These are phyloP conservation scores for Acanthurus lineatus DNA, from an alignment of 2,797 vertebrate genomes.

Conservation along the genomic window DNA sequence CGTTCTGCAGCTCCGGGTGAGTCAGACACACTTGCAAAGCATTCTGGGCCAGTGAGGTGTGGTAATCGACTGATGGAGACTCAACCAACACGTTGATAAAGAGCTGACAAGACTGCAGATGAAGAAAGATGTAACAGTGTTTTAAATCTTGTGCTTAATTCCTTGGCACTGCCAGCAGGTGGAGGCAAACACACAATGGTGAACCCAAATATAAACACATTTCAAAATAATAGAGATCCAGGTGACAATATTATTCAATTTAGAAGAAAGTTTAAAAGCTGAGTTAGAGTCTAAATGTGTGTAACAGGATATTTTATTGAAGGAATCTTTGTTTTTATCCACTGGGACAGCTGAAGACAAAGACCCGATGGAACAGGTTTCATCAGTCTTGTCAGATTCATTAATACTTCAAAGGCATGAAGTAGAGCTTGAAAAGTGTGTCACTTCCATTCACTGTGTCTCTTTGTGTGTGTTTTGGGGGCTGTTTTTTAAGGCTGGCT, in stretches of 20 bases:
- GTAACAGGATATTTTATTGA: constrained; percentile 29
- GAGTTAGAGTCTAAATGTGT: constrained; percentile 7
- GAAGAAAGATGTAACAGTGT: not conserved
- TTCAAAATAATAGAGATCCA: not conserved
- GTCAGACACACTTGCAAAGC: constrained; percentile 95
- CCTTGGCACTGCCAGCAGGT: constrained; percentile 53
- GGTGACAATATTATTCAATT: constrained; percentile 5
- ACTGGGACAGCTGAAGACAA: constrained; percentile 42
- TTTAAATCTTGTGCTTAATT: not conserved
- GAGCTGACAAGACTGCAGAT: constrained; percentile 93
- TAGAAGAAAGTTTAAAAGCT: not conserved
- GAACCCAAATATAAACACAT: not conserved
- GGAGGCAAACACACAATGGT: constrained; percentile 55
- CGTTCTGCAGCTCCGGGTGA: constrained; percentile 95
- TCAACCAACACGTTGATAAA: constrained; percentile 97
- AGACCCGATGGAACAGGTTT: constrained; percentile 41
- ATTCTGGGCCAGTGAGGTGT: constrained; percentile 95
- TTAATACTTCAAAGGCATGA: constrained; percentile 61
- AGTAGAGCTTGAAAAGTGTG: constrained; percentile 62
- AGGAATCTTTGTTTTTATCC: constrained; percentile 17
- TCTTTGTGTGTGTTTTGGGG: constrained; percentile 56
- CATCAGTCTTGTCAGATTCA: constrained; percentile 57
- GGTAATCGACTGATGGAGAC: constrained; percentile 94
- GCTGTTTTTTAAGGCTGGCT: constrained; percentile 61
- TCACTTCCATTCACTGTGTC: constrained; percentile 53